phyloP scores from a whole-genome alignment of 2,888 invertebrate species.

The Homarus gammarus region DNA sequence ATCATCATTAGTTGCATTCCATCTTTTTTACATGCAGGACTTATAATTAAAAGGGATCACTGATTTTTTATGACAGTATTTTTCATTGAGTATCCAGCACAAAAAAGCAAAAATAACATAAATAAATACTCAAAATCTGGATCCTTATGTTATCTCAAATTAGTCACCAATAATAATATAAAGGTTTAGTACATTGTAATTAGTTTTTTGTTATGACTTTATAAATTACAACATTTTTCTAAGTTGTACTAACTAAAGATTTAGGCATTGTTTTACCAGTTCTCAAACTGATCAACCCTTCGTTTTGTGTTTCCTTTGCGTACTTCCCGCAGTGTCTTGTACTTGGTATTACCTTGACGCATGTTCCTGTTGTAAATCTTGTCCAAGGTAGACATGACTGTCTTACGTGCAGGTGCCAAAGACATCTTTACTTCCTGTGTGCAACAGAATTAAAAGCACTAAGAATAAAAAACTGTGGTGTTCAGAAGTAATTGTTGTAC shows the following conservation, averaged over 20 bases:
- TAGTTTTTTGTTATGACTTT: neutral
- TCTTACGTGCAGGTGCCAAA: slow-evolving; percentile 35
- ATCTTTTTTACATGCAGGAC: no score
- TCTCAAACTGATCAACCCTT: slow-evolving; percentile 99
- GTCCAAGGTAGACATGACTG: slow-evolving; percentile 94
- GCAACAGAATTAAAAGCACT: neutral
- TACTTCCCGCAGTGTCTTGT: slow-evolving; percentile 99
- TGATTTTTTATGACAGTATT: no score
- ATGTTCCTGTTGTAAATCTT: slow-evolving; percentile 99
- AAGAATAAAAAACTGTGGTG: no score
- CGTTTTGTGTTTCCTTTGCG: slow-evolving; percentile 99
- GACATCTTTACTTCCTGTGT: slow-evolving; percentile 58
- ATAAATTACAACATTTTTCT: neutral
- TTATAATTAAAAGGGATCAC: no score
- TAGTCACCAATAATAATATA: neutral
- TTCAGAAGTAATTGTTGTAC: no score
- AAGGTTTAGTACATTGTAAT: neutral
- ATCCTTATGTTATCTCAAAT: no score
- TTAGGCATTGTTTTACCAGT: slow-evolving; percentile 87
- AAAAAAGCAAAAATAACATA: no score
- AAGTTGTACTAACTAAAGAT: neutral
- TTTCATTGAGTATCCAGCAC: no score
- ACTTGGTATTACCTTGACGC: slow-evolving; percentile 98
- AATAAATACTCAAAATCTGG: no score
- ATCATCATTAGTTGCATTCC: no score